Base-by-base conservation (phyloP, 37 sponge, comb jelly and placozoan species). In the Hexactinellida sp. region DNA sequence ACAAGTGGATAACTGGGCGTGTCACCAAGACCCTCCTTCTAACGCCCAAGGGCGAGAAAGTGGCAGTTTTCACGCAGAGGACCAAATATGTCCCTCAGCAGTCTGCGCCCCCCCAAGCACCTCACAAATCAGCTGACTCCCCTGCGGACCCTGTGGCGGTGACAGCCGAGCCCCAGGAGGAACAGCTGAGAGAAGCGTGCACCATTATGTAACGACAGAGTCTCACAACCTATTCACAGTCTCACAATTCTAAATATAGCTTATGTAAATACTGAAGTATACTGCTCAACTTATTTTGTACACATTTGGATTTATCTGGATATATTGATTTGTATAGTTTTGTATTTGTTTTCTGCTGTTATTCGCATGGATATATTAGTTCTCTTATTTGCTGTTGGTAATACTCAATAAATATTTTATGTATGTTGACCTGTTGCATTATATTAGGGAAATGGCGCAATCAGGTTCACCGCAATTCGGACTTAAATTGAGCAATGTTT, bases 1-100 rank as follows among this genome's bases (percentile, higher is more conserved):
- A 25, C 76, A 63, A 63, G 34, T 63, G 76, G 76, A 63, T 63
- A 63, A 63, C 76, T 63, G 30, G 76, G 3, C 76, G 76, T n/a
- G 76, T 63, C 34, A 63, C 76, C 25, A 63, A 63, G 76, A 63
- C 76, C 3, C 76, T 63, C 76, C 76, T 63, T 23, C 21, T 63
- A 3, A 63, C 3, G 3, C 76, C 76, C 5, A 63, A 63, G 13
- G 76, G 76, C 13, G 76, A 63, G 34, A 63, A 63, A 63, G 76
- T 63, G 34, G 76, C 76, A 7, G 76, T 63, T 3, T 63, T 63
- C 34, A 63, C 76, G 5, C 76, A 63, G 76, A 63, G 76, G 30
- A 63, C 76, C 3, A 63, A 28, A n/a, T 63, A 25, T n/a, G 76
- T 63, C 3, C 76, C 76, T 63, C 76, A 63, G 34, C 28, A 63